These are phyloP conservation scores for Ellobius talpinus DNA, from an alignment of 2,113 vertebrate genomes.

Conservation along the genomic window DNA sequence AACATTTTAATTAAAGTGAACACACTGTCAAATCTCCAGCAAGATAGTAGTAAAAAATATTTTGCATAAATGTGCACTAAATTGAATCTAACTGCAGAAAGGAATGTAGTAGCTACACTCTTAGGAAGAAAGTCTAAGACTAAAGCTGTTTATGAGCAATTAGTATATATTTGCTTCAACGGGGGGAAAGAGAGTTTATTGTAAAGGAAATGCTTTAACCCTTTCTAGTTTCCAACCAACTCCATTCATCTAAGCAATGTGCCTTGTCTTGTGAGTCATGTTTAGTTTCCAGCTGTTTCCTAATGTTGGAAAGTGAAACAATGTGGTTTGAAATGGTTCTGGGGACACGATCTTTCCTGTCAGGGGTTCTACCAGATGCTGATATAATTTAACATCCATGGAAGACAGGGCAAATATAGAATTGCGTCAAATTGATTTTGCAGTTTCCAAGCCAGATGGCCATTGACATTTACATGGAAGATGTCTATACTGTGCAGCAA, in stretches of 20 bases:
- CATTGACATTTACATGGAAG: slow-evolving; percentile 84
- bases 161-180: slow-evolving; percentile 28
- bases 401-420: slow-evolving; percentile 81
- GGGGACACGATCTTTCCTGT: slow-evolving; percentile 72
- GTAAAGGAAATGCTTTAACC: slow-evolving; percentile 13
- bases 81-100: neutral
- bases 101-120: neutral
- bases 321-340: slow-evolving; percentile 52
- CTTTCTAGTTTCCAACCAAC: slow-evolving; percentile 16
- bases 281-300: slow-evolving; percentile 72
- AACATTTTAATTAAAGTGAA: slow-evolving; percentile 42
- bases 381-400: slow-evolving; percentile 84
- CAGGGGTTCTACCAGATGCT: slow-evolving; percentile 78
- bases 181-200: slow-evolving; percentile 23
- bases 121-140: slow-evolving; percentile 40
- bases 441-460: slow-evolving; percentile 84
- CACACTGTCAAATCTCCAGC: neutral
- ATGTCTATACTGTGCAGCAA: slow-evolving; percentile 75
- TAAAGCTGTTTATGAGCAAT: slow-evolving; percentile 65
- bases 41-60: neutral
- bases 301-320: slow-evolving; percentile 50
- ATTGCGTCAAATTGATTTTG: slow-evolving; percentile 81
- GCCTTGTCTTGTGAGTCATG: neutral
- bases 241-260: neutral
- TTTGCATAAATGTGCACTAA: slow-evolving; percentile 15